phyloP scores from a whole-genome alignment of 2,113 vertebrate genomes.

The Piaya cayana region DNA sequence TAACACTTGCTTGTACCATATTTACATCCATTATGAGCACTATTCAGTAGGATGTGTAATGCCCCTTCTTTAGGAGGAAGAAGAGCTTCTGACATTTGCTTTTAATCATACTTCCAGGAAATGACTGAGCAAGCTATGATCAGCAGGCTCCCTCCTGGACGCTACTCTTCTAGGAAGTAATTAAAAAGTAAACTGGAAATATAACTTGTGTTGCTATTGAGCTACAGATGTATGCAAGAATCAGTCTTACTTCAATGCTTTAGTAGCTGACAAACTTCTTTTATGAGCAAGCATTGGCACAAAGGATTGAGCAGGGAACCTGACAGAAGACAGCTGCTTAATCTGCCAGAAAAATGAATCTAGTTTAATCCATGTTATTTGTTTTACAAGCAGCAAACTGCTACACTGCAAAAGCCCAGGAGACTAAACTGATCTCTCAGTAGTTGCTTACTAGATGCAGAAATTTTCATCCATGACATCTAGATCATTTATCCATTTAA shows the following conservation, averaged over 20 bases:
- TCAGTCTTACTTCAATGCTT: neutral
- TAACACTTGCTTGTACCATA: neutral
- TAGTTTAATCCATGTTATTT: conserved; percentile 27
- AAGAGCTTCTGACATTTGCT: neutral
- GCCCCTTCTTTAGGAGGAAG: neutral
- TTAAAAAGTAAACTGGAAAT: conserved; percentile 12
- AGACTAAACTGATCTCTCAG: neutral
- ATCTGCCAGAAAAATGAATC: conserved; percentile 15
- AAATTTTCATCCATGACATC: neutral
- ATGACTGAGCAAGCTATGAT: neutral
- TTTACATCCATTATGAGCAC: neutral
- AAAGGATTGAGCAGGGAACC: neutral
- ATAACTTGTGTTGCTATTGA: neutral
- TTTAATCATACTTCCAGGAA: neutral
- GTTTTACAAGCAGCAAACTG: conserved; percentile 4
- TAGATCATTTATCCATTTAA: neutral
- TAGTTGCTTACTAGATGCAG: neutral
- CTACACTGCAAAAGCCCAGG: neutral
- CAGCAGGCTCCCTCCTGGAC: neutral
- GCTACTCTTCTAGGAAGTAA: neutral
- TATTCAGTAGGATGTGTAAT: neutral
- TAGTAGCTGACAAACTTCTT: conserved; percentile 2
- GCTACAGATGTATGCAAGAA: neutral
- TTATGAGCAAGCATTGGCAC: neutral
- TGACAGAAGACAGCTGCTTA: conserved; percentile 1